Evolutionary conservation across 2,113 vertebrate species (phyloP).

Genomic region (Halichoerus grypus): DNA sequence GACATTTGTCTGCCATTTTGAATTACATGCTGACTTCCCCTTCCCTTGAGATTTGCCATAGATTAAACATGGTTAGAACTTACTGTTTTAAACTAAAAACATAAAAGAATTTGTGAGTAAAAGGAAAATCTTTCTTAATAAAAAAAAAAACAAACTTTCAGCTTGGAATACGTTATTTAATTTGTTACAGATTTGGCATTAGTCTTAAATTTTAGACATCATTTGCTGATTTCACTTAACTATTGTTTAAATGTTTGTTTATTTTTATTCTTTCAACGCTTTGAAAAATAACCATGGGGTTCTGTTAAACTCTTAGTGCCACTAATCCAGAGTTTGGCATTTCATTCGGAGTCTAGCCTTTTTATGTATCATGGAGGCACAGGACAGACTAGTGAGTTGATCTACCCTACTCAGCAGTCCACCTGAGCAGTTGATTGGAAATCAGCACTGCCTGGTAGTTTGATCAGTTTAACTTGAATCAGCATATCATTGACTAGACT

Average conservation of each 20-base stretch:
- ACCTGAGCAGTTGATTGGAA: background rate
- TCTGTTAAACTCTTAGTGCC: background rate
- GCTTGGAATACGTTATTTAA: background rate
- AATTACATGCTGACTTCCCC: background rate
- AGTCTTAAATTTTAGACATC: conserved; percentile 9
- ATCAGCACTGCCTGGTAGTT: background rate
- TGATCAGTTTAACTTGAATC: background rate
- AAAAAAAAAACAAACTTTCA: conserved; percentile 13
- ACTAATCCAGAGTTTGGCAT: background rate
- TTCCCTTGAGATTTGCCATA: background rate
- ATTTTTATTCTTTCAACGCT: conserved; percentile 23
- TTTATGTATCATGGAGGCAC: background rate
- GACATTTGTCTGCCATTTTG: background rate
- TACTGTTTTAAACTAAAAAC: background rate
- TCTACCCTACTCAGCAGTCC: background rate
- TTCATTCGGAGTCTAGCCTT: background rate
- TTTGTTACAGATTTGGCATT: conserved; percentile 4
- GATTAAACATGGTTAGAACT: conserved; percentile 29
- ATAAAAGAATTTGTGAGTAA: background rate
- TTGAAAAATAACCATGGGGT: background rate
- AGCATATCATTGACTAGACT: background rate
- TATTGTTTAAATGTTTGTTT: conserved; percentile 21
- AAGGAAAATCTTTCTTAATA: conserved; percentile 15
- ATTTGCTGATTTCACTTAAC: background rate
- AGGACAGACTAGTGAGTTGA: background rate